Evolutionary conservation across 2,113 vertebrate genomes (phyloP), one percentile per base, ranked within the genome.

Genomic region (Murina feae): DNA sequence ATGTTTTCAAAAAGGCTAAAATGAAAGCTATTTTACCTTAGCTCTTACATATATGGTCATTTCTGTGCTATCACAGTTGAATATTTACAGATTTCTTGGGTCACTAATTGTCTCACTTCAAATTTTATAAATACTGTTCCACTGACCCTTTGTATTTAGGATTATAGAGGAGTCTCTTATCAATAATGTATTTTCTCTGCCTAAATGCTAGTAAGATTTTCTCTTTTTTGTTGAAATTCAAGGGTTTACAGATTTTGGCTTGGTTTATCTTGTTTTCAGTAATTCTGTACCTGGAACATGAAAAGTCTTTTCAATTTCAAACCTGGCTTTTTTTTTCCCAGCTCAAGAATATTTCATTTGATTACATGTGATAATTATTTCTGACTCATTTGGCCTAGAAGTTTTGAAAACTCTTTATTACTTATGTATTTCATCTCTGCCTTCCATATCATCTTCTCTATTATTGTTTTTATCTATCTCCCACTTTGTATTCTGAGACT

Each of bases 171-270:
- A 58, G 3, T 84, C 2, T 47, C n/a, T 94, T 79, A 13, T 30
- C 71, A 82, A 55, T 68, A 84, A 65, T 89, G 4, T 66, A 17
- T 93, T 89, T 91, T 69, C n/a, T 93, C 44, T 95, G 44, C 47
- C 55, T 74, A 86, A 60, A 71, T 93, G 49, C 30, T 51, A 90
- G 13, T 66, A 58, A 65, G 14, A 35, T 44, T 76, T 90, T 79
- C 4, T 88, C 76, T 78, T 63, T 94, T 89, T 92, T 91, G 23
- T 88, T 91, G 20, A 79, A 91, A 83, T 58, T 69, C 30, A 90
- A 37, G n/a, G 63, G 32, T 88, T 55, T 47, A 37, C 53, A 79
- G 10, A 68, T 25, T 68, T 53, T 85, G 18, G 32, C 68, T 63
- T 60, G 37, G 32, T 89, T 89, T 90, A 53, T 90, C 60, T 86